Base-by-base conservation (phyloP, 2,113 vertebrate genomes). In the Ceratotherium simum region DNA sequence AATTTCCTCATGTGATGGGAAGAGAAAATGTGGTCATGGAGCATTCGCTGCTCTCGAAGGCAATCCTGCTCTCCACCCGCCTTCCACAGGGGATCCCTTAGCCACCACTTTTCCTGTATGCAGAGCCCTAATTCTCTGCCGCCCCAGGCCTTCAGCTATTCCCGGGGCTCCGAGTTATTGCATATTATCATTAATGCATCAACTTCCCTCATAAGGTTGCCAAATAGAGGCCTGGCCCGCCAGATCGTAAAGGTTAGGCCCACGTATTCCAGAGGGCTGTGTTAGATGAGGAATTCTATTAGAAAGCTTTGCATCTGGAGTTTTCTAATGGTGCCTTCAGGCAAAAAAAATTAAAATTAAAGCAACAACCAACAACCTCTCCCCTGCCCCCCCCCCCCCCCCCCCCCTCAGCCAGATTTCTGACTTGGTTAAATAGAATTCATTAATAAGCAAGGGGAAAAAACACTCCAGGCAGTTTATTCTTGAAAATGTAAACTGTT, bases 261-360 rank as follows among this genome's bases (percentile, higher is more conserved):
- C 10, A 5, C 0, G 2, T 95, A 95, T 94, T 97, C 94, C 94
- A 72, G 95, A 92, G 96, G 84, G 94, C 97, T 96, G 23, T 90
- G 72, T 96, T 82, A 73, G 97, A 98, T 87, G 96, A 97, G 87
- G 95, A 92, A 94, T 98, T 96, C 97, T 98, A 96, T 97, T 96
- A 98, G 98, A 92, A 97, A 91, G 95, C 97, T 92, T 95, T 98
- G 96, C 98, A 98, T 98, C 96, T 98, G 97, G 98, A 98, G 96
- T 96, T 98, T 98, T 97, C 96, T 98, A 97, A 98, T 97, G 92
- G 98, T 97, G 97, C 97, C 98, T 98, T 96, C 92, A 54, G 98
- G 98, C 97, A 97, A 97, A 98, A 97, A 98, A 98, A 96, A 97
- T 95, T 93, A 97, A 97, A 98, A 97, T 96, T 8, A 97, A 98